Evolutionary conservation across 1,140 invertebrate genomes (phyloP).

Genomic region (Trissolcus basalis): DNA sequence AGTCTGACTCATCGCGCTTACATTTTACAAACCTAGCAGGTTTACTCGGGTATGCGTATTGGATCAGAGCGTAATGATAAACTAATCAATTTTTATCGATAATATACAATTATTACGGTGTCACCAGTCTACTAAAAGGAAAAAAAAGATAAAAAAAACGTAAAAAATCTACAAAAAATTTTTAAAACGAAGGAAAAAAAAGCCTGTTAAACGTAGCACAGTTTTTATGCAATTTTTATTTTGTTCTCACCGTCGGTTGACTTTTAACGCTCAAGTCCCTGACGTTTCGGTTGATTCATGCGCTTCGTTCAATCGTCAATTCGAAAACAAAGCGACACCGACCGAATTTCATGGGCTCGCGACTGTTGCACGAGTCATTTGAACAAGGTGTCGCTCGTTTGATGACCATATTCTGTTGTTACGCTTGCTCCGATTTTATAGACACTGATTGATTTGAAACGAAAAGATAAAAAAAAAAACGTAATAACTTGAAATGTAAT

Average conservation of each 20-base stretch:
- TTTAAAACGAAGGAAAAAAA: slow-evolving; percentile 14
- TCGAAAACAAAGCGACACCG: slow-evolving; percentile 3
- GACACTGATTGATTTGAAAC: no score
- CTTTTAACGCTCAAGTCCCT: slow-evolving; percentile 5
- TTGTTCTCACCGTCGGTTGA: slow-evolving; percentile 19
- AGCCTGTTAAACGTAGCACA: slow-evolving; percentile 55
- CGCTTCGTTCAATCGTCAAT: slow-evolving; percentile 24
- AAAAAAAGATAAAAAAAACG: slow-evolving; percentile 25
- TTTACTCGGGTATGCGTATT: slow-evolving; percentile 63
- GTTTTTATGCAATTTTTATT: slow-evolving; percentile 40
- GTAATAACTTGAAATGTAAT: slow-evolving; percentile 5
- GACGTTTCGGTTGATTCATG: slow-evolving; percentile 16
- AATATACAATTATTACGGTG: slow-evolving; percentile 52
- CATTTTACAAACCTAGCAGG: slow-evolving; percentile 45
- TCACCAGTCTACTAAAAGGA: slow-evolving; percentile 41
- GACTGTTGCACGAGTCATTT: slow-evolving; percentile 15
- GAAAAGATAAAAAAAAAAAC: no score
- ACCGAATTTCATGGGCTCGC: background rate
- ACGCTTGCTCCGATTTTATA: slow-evolving; percentile 27
- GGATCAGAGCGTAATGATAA: slow-evolving; percentile 61
- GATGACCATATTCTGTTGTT: slow-evolving; percentile 28
- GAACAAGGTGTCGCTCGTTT: slow-evolving; percentile 15
- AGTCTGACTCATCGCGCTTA: slow-evolving; percentile 58
- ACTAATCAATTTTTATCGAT: slow-evolving; percentile 57
- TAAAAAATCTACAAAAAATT: slow-evolving; percentile 16